phyloP scores from a whole-genome alignment of 2,113 vertebrate genomes.

The Mustelus asterias region DNA sequence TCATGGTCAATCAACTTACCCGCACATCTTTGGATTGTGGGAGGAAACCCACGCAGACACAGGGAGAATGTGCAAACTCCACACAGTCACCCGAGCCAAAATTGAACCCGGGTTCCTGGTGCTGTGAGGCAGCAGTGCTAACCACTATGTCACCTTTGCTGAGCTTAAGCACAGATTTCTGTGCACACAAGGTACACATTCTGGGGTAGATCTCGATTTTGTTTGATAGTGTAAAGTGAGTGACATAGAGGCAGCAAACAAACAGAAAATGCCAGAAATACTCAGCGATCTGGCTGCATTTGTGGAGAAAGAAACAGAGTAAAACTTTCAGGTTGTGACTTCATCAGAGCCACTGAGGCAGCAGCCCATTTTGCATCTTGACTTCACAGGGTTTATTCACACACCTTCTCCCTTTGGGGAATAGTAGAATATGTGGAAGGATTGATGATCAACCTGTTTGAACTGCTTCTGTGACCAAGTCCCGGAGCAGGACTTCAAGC shows the following conservation, averaged over 20 bases:
- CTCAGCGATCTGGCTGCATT: not conserved
- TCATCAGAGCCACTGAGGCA: not conserved
- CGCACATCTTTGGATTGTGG: no score
- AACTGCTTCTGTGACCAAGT: not conserved
- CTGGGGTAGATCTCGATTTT: not conserved
- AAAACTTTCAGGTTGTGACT: not conserved
- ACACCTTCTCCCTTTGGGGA: not conserved
- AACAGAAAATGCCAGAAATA: not conserved
- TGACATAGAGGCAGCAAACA: not conserved
- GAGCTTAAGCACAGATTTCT: not conserved
- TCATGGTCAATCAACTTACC: no score
- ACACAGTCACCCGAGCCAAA: no score
- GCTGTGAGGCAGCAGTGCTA: no score
- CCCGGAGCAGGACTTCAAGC: not conserved
- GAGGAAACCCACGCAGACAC: no score
- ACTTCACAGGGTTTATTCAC: not conserved
- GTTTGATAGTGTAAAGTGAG: not conserved
- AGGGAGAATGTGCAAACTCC: no score
- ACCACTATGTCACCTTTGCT: no score
- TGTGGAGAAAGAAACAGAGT: not conserved
- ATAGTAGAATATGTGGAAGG: not conserved
- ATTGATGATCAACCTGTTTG: not conserved
- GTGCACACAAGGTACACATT: not conserved
- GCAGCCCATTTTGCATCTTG: not conserved
- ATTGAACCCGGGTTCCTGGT: no score